Percentiles rank a stretch among this genome's conserved stretches.
Evolutionary conservation across 1,140 invertebrate species (phyloP).

Genomic region (Zophobas morio): DNA sequence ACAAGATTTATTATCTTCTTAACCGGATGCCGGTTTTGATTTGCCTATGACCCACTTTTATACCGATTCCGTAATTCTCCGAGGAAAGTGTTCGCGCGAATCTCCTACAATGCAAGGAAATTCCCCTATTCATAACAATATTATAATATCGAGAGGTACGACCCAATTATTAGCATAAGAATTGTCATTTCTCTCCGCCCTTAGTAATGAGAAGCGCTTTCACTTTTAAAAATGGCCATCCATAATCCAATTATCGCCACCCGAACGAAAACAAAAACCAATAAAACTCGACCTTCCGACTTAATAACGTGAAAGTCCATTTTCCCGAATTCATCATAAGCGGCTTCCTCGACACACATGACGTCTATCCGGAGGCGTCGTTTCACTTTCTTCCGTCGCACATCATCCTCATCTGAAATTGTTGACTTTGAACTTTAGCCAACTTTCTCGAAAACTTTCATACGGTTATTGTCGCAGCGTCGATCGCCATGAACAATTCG

Average conservation of each 20-base stretch:
- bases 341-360: constrained; percentile 20
- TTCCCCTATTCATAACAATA: no score
- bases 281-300: not conserved
- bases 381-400: constrained; percentile 35
- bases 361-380: constrained; percentile 9
- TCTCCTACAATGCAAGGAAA: no score
- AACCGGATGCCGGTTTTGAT: no score
- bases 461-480: not conserved
- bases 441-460: constrained; percentile 36
- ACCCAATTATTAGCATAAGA: not conserved
- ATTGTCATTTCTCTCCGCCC: not conserved
- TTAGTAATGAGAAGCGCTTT: not conserved
- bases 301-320: constrained; percentile 21
- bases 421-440: constrained; percentile 35
- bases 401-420: constrained; percentile 32
- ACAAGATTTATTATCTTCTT: no score
- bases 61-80: no score
- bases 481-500: constrained; percentile 1
- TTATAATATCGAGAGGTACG: no score
- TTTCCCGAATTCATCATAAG: constrained; percentile 20
- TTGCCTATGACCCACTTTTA: no score
- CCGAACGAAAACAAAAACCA: constrained; percentile 8
- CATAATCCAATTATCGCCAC: constrained; percentile 2
- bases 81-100: no score
- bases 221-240: constrained; percentile 18